Evolutionary conservation across 2,113 vertebrate genomes (phyloP), one percentile per base, ranked within the genome.

Genomic region (Gila orcuttii): DNA sequence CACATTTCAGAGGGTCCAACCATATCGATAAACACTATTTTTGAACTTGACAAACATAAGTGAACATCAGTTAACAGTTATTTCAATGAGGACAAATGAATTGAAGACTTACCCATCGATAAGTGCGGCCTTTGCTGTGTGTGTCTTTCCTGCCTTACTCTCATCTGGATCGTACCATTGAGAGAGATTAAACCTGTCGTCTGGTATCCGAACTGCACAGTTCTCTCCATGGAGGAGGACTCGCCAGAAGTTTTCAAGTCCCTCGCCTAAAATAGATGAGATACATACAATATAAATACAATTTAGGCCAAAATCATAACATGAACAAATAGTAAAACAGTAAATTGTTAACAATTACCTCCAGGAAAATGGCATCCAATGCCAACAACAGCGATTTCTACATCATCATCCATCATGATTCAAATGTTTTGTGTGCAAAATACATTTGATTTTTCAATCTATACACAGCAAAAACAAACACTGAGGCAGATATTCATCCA

Each of bases 241-340:
- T 33, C 94, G 92, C 95, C 96, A 97, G 90, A 97, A 97, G 87
- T 92, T 93, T 1, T 96, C 94, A 69, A 95, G 92, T 45, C 96
- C 96, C 82, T 96, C 95, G 82, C 96, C 96, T 96, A 73, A 79
- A 82, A n/a, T 9, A 50, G 42, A 36, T 1, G n/a, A 62, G 57
- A 50, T n/a, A 87, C 39, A 82, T 87, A 50, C 1, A 90, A 89
- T 39, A 92, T 92, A 23, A 6, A 39, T 25, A 17, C 47, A 68
- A 45, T 11, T n/a, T n/a, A n/a, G 57, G 57, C 60, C 91, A 93
- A 77, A 74, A 25, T 8, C n/a, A 47, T 21, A 31, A 1, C 28
- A 33, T 45, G 8, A 36, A 31, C 1, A 78, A 39, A 39, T 4
- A 57, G 47, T 3, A 1, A 82, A 79, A 55, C 4, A 55, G 15